Conservation (phyloP, 2,797 vertebrate species). For the Chaetodon trifasciatus region DNA sequence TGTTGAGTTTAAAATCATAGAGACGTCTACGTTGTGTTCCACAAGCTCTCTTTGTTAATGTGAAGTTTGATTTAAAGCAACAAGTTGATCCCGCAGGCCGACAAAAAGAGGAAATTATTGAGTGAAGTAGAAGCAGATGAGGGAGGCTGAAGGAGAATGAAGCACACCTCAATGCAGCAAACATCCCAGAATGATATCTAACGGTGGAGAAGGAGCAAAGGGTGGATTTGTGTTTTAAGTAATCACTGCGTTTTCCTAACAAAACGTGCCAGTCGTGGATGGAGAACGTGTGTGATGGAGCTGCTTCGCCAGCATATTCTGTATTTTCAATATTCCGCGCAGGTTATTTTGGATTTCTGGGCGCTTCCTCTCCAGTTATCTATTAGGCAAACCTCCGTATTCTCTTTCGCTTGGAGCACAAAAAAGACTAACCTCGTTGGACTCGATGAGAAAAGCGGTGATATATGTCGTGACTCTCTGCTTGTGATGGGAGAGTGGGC, state of each 20-base stretch:
- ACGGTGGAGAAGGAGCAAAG: neutral
- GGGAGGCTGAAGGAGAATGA: neutral
- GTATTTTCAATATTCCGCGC: conserved; percentile 39
- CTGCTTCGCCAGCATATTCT: conserved; percentile 37
- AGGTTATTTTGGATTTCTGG: conserved; percentile 51
- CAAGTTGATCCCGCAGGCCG: conserved; percentile 24
- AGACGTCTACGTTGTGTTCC: neutral
- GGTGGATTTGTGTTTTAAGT: conserved; percentile 27
- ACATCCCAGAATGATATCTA: neutral
- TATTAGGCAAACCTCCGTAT: conserved; percentile 64
- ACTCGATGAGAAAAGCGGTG: conserved; percentile 69
- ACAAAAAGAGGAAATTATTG: conserved; percentile 9
- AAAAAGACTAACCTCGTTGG: conserved; percentile 75
- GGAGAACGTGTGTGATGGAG: conserved; percentile 40
- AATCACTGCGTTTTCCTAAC: conserved; percentile 34
- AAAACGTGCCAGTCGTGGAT: conserved; percentile 7
- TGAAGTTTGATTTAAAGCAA: conserved; percentile 34
- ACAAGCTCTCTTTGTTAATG: conserved; percentile 17
- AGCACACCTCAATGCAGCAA: conserved; percentile 6
- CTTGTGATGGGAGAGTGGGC: conserved; percentile 73
- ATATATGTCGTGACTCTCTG: conserved; percentile 68
- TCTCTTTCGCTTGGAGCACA: conserved; percentile 60
- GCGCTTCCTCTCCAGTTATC: conserved; percentile 55
- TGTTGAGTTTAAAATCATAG: neutral
- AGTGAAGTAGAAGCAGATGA: conserved; percentile 22